A percentile compares a stretch with the other conserved stretches of the same genome.
Conservation (phyloP, 1,140 invertebrate species). For the Drosophila sechellia region DNA sequence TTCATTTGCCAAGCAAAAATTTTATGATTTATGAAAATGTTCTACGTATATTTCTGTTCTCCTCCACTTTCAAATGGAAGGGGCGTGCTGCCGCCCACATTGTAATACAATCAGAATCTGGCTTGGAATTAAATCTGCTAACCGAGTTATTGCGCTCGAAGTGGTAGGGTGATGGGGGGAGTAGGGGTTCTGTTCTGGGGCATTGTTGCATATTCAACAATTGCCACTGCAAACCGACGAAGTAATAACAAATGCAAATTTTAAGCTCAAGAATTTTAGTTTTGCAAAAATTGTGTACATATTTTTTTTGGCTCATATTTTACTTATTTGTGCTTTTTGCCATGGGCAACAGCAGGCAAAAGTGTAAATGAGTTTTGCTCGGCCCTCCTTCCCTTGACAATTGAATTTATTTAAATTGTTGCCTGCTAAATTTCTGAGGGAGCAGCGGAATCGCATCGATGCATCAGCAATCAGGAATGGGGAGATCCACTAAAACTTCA, state of each 20-base stretch:
- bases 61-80: conserved; percentile 19
- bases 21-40: conserved; percentile 66
- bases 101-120: conserved; percentile 70
- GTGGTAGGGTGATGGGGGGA: no score
- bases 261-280: conserved; percentile 74
- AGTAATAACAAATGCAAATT: conserved; percentile 83
- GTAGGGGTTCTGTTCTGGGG: conserved; percentile 16
- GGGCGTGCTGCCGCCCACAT: conserved; percentile 43
- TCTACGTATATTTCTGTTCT: conserved; percentile 20
- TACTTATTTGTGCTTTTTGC: conserved; percentile 28
- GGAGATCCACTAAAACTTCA: conserved; percentile 45
- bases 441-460: conserved; percentile 15
- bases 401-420: conserved; percentile 79
- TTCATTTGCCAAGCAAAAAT: conserved; percentile 46
- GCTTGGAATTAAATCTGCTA: conserved; percentile 70
- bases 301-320: conserved; percentile 20
- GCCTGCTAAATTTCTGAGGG: conserved; percentile 30
- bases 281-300: conserved; percentile 61
- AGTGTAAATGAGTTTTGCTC: conserved; percentile 64
- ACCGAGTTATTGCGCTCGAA: conserved; percentile 35
- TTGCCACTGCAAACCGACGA: conserved; percentile 72
- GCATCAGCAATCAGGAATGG: conserved; percentile 45
- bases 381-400: conserved; percentile 29
- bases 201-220: conserved; percentile 77
- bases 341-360: conserved; percentile 45